Base-by-base conservation (phyloP, 2,113 vertebrate genomes). In the Ancistrus triradiatus region DNA sequence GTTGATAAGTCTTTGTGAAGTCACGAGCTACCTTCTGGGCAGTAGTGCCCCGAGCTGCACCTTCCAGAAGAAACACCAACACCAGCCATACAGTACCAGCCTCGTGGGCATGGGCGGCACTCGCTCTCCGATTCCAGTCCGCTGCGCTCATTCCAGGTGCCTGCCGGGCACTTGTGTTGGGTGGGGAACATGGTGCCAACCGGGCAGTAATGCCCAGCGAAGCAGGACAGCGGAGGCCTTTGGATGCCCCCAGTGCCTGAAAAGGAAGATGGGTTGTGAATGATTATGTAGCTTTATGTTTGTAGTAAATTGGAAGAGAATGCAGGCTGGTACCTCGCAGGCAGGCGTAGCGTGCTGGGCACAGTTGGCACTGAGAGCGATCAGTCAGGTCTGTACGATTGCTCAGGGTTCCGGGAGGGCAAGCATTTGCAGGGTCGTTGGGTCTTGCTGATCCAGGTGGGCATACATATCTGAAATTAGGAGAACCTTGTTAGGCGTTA, bases 171-270 rank as follows among this genome's bases (percentile, higher is more conserved):
- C 59, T 89, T 91, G 78, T 90, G 87, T 80, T 93, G 90, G 2
- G 74, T 85, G 0, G 81, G 84, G 40, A 85, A 84, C 84, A 90
- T 90, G 3, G 89, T 93, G 50, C 91, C 92, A 5, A 75, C 37
- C 0, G 92, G 92, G 60, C 92, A 95, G 77, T 91, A 94, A 79
- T 95, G 91, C 11, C 92, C 94, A 1, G 74, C 71, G 13, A 92
- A 90, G 72, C 92, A 95, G 0, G 73, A 82, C 18, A 79, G 73
- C 0, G 90, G 88, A 5, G 90, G 90, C 10, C 87, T 92, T 78
- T 92, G 91, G 38, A 80, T 74, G 1, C 89, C 91, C 7, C 93
- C 92, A 0, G 92, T 91, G 63, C 89, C 89, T 90, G 60, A 18
- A 13, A 27, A 33, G n/a, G 7, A 27, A 3, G 50, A 4, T 49